Conservation (phyloP, 2,113 vertebrate genomes). For the Forbesichthys agassizii region DNA sequence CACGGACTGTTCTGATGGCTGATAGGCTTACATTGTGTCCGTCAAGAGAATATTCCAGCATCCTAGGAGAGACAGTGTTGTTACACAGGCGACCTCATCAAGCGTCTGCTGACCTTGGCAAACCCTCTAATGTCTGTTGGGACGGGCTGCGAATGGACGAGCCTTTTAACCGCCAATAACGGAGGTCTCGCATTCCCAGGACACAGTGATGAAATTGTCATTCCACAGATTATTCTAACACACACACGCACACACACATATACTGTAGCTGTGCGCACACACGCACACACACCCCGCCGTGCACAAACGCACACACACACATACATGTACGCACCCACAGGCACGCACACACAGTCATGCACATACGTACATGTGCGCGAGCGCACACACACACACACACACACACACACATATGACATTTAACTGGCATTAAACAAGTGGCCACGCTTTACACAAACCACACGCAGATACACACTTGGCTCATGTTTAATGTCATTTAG, state of each 20-base stretch:
- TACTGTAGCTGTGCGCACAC: background rate
- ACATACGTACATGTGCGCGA: background rate
- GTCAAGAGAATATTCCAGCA: slow-evolving; percentile 97
- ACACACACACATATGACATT: slow-evolving; percentile 76
- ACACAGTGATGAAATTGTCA: slow-evolving; percentile 59
- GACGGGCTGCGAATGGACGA: slow-evolving; percentile 44
- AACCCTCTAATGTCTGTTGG: slow-evolving; percentile 40
- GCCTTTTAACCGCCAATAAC: slow-evolving; percentile 64
- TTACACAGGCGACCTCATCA: slow-evolving; percentile 46
- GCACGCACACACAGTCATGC: slow-evolving; percentile 11
- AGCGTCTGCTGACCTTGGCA: slow-evolving; percentile 46
- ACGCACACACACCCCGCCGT: background rate
- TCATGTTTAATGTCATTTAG: slow-evolving; percentile 71
- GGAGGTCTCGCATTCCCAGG: slow-evolving; percentile 54
- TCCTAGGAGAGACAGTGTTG: slow-evolving; percentile 73
- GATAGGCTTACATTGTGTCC: slow-evolving; percentile 97
- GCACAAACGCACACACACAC: slow-evolving; percentile 20
- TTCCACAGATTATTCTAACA: slow-evolving; percentile 43
- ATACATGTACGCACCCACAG: background rate
- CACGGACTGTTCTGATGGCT: slow-evolving; percentile 93
- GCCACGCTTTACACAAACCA: slow-evolving; percentile 64
- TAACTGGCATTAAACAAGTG: slow-evolving; percentile 80
- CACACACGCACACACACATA: slow-evolving; percentile 17
- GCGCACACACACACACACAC: background rate
- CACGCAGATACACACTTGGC: slow-evolving; percentile 61